Percentiles rank a stretch among this genome's conserved stretches.
Conservation (phyloP, 2,113 vertebrate genomes). For the Clarias gariepinus region DNA sequence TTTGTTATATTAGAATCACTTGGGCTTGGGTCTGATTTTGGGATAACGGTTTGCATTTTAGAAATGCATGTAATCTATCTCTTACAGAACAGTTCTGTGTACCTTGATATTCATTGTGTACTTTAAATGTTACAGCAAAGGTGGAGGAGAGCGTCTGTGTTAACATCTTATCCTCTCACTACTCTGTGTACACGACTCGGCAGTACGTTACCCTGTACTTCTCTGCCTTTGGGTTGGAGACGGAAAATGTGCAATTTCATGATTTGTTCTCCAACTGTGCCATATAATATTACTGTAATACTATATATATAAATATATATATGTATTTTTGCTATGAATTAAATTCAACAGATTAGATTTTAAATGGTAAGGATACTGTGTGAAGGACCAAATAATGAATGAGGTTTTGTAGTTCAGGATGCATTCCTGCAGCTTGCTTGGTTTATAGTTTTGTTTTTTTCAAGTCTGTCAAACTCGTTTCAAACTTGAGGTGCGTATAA, state of each 20-base stretch:
- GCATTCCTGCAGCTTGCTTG: conserved; percentile 59
- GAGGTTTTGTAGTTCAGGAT: conserved; percentile 49
- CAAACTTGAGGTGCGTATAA: too few species aligned
- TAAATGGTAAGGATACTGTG: conserved; percentile 59
- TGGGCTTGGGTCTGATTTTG: conserved; percentile 59
- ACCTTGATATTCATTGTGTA: conserved; percentile 64
- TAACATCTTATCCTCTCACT: conserved; percentile 46
- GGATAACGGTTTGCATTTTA: conserved; percentile 77
- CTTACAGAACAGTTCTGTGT: conserved; percentile 75
- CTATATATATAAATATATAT: conserved; percentile 27
- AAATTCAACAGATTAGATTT: conserved; percentile 54
- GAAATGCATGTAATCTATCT: conserved; percentile 78
- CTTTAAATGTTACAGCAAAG: conserved; percentile 71
- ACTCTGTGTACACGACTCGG: conserved; percentile 54
- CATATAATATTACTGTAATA: conserved; percentile 60
- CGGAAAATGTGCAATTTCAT: conserved; percentile 46
- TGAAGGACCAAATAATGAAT: conserved; percentile 69
- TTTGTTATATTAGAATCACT: conserved; percentile 56
- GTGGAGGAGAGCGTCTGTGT: conserved; percentile 52
- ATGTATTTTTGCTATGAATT: conserved; percentile 62
- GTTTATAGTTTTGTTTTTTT: conserved; percentile 16
- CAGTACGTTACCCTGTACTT: conserved; percentile 51
- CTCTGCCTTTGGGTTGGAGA: conserved; percentile 49
- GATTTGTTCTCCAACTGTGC: conserved; percentile 69
- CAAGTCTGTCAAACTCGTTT: too few species aligned